Evolutionary conservation across 2,888 invertebrate genomes (phyloP).

Genomic region (Lacanobia wlatinum): DNA sequence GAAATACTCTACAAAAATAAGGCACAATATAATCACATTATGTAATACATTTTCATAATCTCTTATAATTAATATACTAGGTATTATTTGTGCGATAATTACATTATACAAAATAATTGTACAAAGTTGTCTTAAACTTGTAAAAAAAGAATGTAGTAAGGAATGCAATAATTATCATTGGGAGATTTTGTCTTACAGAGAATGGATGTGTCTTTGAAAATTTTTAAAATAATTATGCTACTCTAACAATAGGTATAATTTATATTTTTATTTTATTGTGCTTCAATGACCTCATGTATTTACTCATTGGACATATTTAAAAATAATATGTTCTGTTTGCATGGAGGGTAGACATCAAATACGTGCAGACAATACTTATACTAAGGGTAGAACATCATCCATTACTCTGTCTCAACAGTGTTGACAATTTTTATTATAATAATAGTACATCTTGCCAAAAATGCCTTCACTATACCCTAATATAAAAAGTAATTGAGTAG

Average conservation of each 20-base stretch:
- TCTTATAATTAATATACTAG: slow-evolving; percentile 69
- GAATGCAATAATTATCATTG: slow-evolving; percentile 79
- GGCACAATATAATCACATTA: slow-evolving; percentile 84
- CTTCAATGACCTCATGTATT: slow-evolving; percentile 2
- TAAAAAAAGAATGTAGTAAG: slow-evolving; percentile 70
- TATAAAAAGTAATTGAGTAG: slow-evolving; percentile 69
- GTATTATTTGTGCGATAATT: slow-evolving; percentile 70
- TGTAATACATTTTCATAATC: slow-evolving; percentile 67
- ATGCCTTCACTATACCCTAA: slow-evolving; percentile 53
- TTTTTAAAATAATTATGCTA: not conserved
- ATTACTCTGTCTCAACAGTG: slow-evolving; percentile 14
- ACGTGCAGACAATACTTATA: slow-evolving; percentile 3
- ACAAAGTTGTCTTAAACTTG: slow-evolving; percentile 57
- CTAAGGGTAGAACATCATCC: slow-evolving; percentile 13
- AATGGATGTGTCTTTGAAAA: slow-evolving; percentile 19
- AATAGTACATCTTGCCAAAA: slow-evolving; percentile 32
- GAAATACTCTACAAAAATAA: slow-evolving; percentile 75
- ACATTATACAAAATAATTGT: slow-evolving; percentile 60
- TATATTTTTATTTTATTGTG: slow-evolving; percentile 11
- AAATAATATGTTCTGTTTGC: not conserved
- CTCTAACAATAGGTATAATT: no score
- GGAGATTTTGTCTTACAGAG: slow-evolving; percentile 38
- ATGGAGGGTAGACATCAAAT: not conserved
- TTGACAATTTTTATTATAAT: slow-evolving; percentile 11
- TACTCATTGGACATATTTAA: not conserved